Conservation (phyloP, 2,797 vertebrate genomes). For the Pogonophryne albipinna region DNA sequence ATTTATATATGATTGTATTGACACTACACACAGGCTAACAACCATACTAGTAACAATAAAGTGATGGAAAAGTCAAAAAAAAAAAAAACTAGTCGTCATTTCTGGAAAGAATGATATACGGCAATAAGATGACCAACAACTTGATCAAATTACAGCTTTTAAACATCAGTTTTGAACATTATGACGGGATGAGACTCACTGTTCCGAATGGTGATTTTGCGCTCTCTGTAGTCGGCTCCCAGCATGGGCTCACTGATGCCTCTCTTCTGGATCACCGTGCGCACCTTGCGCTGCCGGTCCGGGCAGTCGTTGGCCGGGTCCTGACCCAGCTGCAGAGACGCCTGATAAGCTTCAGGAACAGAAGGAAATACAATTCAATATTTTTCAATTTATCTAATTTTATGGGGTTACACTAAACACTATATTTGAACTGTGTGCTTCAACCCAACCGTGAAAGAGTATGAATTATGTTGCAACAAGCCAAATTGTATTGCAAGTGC, state of each 20-base stretch:
- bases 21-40: not conserved
- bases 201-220: slow-evolving; percentile 95
- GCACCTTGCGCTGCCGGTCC: slow-evolving; percentile 90
- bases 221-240: slow-evolving; percentile 90
- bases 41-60: too few relatives aligned
- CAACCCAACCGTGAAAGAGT: too few relatives aligned
- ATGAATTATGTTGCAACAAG: too few relatives aligned
- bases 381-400: not conserved
- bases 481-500: too few relatives aligned
- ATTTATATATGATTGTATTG: not conserved
- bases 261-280: slow-evolving; percentile 91
- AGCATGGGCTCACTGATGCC: slow-evolving; percentile 90
- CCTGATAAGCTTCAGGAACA: slow-evolving; percentile 88
- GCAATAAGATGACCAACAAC: too few relatives aligned
- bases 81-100: too few relatives aligned
- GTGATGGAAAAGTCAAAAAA: too few relatives aligned
- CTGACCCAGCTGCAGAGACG: slow-evolving; percentile 89
- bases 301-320: slow-evolving; percentile 94
- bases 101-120: too few relatives aligned
- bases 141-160: not conserved
- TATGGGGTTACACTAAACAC: too few relatives aligned
- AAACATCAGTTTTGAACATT: not conserved
- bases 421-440: too few relatives aligned
- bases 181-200: slow-evolving; percentile 81
- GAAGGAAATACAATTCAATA: not conserved